phyloP scores from a whole-genome alignment of 2,797 vertebrate species.

The Decapterus maruadsi region DNA sequence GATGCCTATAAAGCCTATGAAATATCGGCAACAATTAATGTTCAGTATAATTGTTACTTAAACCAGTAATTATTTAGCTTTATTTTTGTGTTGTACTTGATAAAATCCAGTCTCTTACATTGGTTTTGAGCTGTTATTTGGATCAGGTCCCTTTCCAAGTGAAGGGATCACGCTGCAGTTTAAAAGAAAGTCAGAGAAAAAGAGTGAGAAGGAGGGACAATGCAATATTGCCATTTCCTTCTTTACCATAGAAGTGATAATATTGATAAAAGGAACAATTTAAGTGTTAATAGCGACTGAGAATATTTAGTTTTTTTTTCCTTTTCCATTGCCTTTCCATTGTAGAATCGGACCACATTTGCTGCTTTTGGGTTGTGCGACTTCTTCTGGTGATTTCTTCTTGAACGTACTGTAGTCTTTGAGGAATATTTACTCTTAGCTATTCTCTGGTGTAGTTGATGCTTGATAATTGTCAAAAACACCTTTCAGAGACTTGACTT shows the following conservation, averaged over 20 bases:
- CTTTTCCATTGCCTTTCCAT: background rate
- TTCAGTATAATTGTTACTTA: conserved; percentile 31
- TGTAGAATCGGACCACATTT: conserved; percentile 36
- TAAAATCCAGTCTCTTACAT: conserved; percentile 84
- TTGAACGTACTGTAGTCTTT: conserved; percentile 13
- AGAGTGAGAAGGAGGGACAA: conserved; percentile 78
- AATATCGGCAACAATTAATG: conserved; percentile 41
- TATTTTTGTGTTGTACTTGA: conserved; percentile 70
- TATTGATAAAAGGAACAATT: conserved; percentile 50
- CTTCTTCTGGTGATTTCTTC: conserved; percentile 21
- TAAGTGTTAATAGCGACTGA: conserved; percentile 45
- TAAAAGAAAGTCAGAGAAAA: conserved; percentile 85
- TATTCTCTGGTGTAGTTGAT: conserved; percentile 21
- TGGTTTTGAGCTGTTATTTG: conserved; percentile 85
- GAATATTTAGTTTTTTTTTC: conserved; percentile 16
- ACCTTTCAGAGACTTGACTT: conserved; percentile 4
- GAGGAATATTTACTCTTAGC: conserved; percentile 42
- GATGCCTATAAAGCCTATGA: conserved; percentile 33
- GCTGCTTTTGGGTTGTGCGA: conserved; percentile 39
- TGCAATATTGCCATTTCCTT: conserved; percentile 73
- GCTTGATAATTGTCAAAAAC: conserved; percentile 25
- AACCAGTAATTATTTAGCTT: conserved; percentile 56
- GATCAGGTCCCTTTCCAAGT: conserved; percentile 84
- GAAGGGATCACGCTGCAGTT: conserved; percentile 84
- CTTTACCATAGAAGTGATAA: conserved; percentile 53